These are phyloP conservation scores for Cheilosia soror DNA, from an alignment of 2,888 invertebrate species.

Conservation along the genomic window DNA sequence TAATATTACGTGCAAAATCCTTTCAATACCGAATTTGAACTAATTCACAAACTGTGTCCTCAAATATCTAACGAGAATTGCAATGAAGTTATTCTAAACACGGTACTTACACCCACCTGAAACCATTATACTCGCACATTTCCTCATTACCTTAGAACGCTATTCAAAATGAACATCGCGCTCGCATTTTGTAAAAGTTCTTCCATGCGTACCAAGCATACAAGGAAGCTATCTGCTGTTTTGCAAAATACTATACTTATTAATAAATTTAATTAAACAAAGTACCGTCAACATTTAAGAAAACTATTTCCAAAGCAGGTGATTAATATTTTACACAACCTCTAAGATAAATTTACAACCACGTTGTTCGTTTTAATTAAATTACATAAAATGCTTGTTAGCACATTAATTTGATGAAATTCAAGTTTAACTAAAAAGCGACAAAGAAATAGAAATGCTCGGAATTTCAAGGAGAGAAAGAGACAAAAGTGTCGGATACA, in stretches of 20 bases:
- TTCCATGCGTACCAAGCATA: not conserved
- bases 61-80: not conserved
- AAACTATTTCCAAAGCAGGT: slow-evolving; percentile 7
- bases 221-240: not conserved
- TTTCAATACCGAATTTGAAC: not conserved
- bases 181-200: not conserved
- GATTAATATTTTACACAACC: slow-evolving; percentile 17
- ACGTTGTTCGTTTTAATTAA: slow-evolving; percentile 7
- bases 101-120: not conserved
- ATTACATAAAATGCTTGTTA: slow-evolving; percentile 11
- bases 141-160: not conserved
- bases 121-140: not conserved
- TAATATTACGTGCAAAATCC: no score
- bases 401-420: slow-evolving; percentile 30
- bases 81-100: not conserved
- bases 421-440: slow-evolving; percentile 5
- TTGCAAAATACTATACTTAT: not conserved
- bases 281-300: not conserved
- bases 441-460: not conserved
- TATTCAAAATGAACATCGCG: not conserved
- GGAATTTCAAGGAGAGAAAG: not conserved
- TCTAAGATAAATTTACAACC: not conserved
- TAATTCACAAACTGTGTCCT: not conserved
- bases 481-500: not conserved
- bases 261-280: slow-evolving; percentile 16